Evolutionary conservation across 2,797 vertebrate species (phyloP).

Genomic region (Florisuga fusca): DNA sequence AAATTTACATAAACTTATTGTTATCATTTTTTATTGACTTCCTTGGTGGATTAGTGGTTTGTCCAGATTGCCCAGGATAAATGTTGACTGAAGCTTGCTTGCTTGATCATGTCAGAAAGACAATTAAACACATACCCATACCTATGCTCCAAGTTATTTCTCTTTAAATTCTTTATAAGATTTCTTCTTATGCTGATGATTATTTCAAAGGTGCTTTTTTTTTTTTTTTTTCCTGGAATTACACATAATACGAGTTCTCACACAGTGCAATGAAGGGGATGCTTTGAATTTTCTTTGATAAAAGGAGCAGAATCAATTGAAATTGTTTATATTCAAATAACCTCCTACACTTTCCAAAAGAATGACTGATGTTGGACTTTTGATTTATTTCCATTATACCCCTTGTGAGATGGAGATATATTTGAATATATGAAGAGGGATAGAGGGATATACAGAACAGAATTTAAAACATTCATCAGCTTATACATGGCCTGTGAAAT

Average conservation of each 20-base stretch:
- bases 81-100: background rate
- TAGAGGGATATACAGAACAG: background rate
- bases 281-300: background rate
- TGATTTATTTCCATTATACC: background rate
- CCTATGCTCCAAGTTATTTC: background rate
- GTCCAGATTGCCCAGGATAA: background rate
- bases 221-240: background rate
- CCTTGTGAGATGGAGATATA: background rate
- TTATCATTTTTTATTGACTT: background rate
- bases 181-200: background rate
- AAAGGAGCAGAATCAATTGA: background rate
- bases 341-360: background rate
- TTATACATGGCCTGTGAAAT: background rate
- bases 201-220: no score
- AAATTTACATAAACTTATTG: background rate
- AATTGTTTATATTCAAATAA: conserved; percentile 24
- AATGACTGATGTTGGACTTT: background rate
- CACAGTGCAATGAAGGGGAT: background rate
- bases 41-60: background rate
- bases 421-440: background rate
- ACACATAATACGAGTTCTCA: background rate
- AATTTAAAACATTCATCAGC: conserved; percentile 6
- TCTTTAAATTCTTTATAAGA: background rate
- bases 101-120: background rate
- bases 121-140: background rate